Evolutionary conservation across 2,797 vertebrate genomes (phyloP).

Genomic region (Melanotaenia boesemani): DNA sequence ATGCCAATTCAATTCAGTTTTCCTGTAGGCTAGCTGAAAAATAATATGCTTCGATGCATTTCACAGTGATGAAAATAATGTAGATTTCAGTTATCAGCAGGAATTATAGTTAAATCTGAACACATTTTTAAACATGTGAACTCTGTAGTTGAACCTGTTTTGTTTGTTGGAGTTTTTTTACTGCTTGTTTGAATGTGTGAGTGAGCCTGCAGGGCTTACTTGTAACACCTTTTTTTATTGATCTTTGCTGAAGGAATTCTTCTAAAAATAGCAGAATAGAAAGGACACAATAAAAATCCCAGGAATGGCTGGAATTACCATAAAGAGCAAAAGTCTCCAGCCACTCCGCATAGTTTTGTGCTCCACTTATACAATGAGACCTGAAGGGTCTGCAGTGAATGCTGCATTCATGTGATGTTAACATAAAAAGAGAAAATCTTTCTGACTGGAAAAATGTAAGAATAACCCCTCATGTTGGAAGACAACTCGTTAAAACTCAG

Average conservation of each 20-base stretch:
- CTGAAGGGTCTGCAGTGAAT: too few relatives aligned
- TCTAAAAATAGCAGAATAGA: conserved; percentile 8
- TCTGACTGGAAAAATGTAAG: too few relatives aligned
- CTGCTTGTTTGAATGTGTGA: conserved; percentile 1
- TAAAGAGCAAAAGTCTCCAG: neutral
- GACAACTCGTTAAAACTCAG: too few relatives aligned
- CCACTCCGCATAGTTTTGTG: neutral
- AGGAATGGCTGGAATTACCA: neutral
- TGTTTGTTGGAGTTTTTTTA: neutral
- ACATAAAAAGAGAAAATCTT: too few relatives aligned
- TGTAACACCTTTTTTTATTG: neutral
- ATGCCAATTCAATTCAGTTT: neutral
- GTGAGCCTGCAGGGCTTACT: neutral
- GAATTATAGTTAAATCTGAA: too few relatives aligned
- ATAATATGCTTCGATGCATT: too few relatives aligned
- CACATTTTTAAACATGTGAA: neutral
- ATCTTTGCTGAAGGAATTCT: neutral
- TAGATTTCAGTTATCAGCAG: too few relatives aligned
- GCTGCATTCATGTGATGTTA: too few relatives aligned
- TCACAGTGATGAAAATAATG: too few relatives aligned
- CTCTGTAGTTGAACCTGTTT: neutral
- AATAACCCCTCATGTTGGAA: too few relatives aligned
- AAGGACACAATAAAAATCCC: conserved; percentile 15
- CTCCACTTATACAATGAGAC: too few relatives aligned
- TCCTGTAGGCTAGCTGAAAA: neutral